Conservation (phyloP, 2,888 invertebrate species). For the Pristionchus japonicus region DNA sequence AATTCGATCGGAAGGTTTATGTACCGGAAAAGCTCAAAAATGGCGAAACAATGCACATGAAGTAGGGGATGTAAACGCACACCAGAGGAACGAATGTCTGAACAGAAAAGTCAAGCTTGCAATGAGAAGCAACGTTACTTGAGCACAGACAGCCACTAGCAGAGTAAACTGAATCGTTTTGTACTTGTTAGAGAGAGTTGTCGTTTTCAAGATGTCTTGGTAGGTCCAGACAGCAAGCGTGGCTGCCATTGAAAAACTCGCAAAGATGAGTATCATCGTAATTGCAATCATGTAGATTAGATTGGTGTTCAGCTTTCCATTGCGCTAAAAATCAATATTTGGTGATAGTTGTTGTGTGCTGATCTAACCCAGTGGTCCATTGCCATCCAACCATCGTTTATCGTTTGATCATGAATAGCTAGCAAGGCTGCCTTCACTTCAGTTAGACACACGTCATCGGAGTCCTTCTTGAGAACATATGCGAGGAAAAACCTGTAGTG, state of each 20-base stretch:
- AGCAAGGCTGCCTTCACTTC: not conserved
- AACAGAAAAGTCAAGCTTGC: too few species aligned
- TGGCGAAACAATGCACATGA: not conserved
- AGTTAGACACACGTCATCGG: not conserved
- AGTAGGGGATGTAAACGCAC: conserved; percentile 1
- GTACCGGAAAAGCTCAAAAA: not conserved
- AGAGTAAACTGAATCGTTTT: not conserved
- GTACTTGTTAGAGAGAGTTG: not conserved
- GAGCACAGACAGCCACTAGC: not conserved
- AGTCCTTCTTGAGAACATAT: not conserved
- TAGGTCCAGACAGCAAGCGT: not conserved
- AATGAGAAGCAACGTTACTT: not conserved
- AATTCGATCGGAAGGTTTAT: too few species aligned
- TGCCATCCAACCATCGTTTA: not conserved
- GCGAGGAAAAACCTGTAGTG: not conserved
- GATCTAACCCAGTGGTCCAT: not conserved
- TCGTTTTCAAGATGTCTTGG: not conserved
- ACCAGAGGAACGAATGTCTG: not conserved
- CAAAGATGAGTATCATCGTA: not conserved
- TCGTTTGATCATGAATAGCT: not conserved
- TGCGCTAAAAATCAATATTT: not conserved
- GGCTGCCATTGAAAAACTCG: not conserved
- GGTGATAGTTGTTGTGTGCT: not conserved
- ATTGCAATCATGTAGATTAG: not conserved
- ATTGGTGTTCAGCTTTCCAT: not conserved